Base-by-base conservation (phyloP, 2,797 vertebrate genomes). In the Ispidina picta region DNA sequence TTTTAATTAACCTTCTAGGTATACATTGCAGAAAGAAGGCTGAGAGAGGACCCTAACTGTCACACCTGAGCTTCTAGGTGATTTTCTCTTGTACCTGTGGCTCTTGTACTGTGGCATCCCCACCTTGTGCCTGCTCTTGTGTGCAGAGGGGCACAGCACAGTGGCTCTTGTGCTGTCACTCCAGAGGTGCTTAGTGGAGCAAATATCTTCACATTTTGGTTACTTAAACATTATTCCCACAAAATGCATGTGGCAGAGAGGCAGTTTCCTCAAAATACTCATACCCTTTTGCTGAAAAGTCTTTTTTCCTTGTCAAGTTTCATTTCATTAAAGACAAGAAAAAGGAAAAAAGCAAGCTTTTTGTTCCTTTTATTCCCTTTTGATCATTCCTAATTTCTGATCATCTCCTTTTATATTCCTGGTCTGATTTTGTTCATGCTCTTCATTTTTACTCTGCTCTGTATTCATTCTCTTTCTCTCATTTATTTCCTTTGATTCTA, bases 401-500 rank as follows among this genome's bases (percentile, higher is more conserved):
- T 81, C 19, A 52, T 92, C 58, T 93, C 17, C 46, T 94, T 89
- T 90, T 87, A 60, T 93, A 84, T 81, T 89, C 54, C 60, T 60
- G 17, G 37, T 88, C 68, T 85, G 64, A 70, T 87, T 95, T 91
- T 62, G 43, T 83, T 92, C 49, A 65, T 71, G 49, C 33, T 90
- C 10, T 93, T 93, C 8, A 44, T 93, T 96, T 92, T 91, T 56
- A 33, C 71, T 90, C 54, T 90, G 21, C 41, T 93, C 25, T 76
- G 23, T 76, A 56, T 95, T 94, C 8, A 80, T 92, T 93, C 60
- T 89, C 76, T 69, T 90, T 91, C 65, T 86, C 33, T 86, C 26
- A 48, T 88, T 92, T 88, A 60, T 85, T 96, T 92, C 49, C 81
- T 89, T 96, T 88, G 77, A 92, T 83, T 95, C 51, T 69, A 8